Evolutionary conservation across 2,888 invertebrate species (phyloP), one percentile per base, ranked within the genome.

Genomic region (Protodeltote pygarga): DNA sequence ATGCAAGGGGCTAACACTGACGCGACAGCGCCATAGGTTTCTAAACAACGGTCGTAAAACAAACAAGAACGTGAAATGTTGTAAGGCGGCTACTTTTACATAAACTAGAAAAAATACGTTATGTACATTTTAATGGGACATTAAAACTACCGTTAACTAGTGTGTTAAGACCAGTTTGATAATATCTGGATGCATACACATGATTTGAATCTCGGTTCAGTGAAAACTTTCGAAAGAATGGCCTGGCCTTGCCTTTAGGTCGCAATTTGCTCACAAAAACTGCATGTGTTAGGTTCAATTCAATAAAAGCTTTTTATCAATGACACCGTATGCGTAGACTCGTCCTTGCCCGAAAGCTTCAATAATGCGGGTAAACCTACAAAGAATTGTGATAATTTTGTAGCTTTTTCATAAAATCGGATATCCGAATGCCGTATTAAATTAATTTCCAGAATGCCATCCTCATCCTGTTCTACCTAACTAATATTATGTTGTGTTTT

Each of bases 71-170:
- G 69, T 75, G 65, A 65, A 71, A 60, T 66, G 59, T 65, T 67
- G 63, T 48, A 35, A 73, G 62, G 75, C 82, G 75, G 77, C 75
- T 49, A 70, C 79, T 81, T 81, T 79, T 77, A 76, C 61, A 68
- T 57, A 69, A 77, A 74, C 73, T 65, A 76, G 75, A 73, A 67
- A 63, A 67, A 69, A 71, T 70, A 82, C 76, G 75, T 73, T 79
- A 78, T 73, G 66, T 77, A 75, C 82, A 84, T 85, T 83, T 82
- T 80, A 82, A 83, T 85, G 81, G 54, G 71, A 71, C 71, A 81
- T 83, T 83, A 81, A 71, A 78, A 72, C 65, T 64, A 79, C 76
- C 72, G 79, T 80, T 80, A 76, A 75, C 71, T 72, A 78, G 51
- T 66, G 61, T 51, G 64, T 66, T 75, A 65, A 59, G 67, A 67